A percentile compares a stretch with the other conserved stretches of the same genome.
phyloP scores from a whole-genome alignment of 1,140 invertebrate genomes.

The Oppia nitens region DNA sequence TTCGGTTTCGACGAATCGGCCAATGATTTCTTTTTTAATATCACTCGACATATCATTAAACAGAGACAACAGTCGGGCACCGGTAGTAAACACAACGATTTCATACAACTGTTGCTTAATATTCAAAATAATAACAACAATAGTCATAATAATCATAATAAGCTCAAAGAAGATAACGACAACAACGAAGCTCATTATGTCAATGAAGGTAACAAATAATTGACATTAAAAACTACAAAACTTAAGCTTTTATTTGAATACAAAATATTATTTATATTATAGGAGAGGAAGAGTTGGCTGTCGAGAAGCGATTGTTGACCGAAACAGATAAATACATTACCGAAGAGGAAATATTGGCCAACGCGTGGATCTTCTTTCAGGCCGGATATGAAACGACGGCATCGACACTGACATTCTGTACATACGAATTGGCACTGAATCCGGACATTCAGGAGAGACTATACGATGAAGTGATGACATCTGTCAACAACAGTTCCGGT shows the following conservation, averaged over 20 bases:
- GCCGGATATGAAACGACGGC: conserved; percentile 33
- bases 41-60: background rate
- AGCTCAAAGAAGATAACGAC: background rate
- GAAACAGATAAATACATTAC: conserved; percentile 26
- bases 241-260: too few species aligned
- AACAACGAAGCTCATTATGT: background rate
- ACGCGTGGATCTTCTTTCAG: conserved; percentile 36
- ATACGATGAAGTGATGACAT: conserved; percentile 12
- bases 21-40: background rate
- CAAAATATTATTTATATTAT: too few species aligned
- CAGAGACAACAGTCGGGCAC: background rate
- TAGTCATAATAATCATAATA: too few species aligned
- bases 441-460: conserved; percentile 32
- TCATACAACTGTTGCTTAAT: background rate
- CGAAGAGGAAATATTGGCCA: too few species aligned
- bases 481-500: background rate
- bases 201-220: background rate
- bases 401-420: conserved; percentile 30
- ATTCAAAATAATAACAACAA: background rate
- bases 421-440: too few species aligned
- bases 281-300: background rate
- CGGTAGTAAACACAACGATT: background rate
- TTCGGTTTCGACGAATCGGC: background rate
- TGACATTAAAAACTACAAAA: too few species aligned
- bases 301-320: background rate